Evolutionary conservation across 37 sponge, comb jelly and placozoan species (phyloP).

Genomic region (Petrosia ficiformis): DNA sequence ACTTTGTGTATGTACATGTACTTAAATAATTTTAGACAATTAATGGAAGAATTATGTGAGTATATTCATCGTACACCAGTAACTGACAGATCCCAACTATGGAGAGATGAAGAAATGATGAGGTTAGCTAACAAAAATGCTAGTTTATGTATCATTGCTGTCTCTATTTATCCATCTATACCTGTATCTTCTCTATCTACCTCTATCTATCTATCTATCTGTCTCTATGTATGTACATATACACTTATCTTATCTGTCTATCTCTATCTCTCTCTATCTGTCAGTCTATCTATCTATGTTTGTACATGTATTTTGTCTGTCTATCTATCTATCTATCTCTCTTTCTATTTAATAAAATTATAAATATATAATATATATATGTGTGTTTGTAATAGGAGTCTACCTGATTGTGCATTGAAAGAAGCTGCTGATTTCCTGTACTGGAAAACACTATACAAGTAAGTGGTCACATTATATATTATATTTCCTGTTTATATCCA

Average conservation of each 20-base stretch:
- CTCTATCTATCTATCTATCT: no score
- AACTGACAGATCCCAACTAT: slow-evolving; percentile 16
- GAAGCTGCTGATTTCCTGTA: slow-evolving; percentile 17
- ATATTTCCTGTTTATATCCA: neutral
- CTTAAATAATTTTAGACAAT: slow-evolving; percentile 19
- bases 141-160: no score
- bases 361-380: no score
- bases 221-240: no score
- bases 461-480: neutral
- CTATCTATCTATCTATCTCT: no score
- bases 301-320: no score
- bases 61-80: slow-evolving; percentile 49
- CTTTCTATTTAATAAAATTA: no score
- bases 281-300: no score
- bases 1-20: neutral
- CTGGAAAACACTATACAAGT: slow-evolving; percentile 59
- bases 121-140: slow-evolving; percentile 33
- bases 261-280: neutral
- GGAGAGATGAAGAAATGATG: slow-evolving; percentile 34
- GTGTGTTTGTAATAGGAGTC: no score
- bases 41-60: slow-evolving; percentile 66
- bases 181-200: no score
- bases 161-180: no score
- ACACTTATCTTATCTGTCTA: neutral
- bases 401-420: slow-evolving; percentile 59